Percentiles rank a stretch among this genome's conserved stretches.
Evolutionary conservation across 2,888 invertebrate genomes (phyloP).

Genomic region (Troides helena): DNA sequence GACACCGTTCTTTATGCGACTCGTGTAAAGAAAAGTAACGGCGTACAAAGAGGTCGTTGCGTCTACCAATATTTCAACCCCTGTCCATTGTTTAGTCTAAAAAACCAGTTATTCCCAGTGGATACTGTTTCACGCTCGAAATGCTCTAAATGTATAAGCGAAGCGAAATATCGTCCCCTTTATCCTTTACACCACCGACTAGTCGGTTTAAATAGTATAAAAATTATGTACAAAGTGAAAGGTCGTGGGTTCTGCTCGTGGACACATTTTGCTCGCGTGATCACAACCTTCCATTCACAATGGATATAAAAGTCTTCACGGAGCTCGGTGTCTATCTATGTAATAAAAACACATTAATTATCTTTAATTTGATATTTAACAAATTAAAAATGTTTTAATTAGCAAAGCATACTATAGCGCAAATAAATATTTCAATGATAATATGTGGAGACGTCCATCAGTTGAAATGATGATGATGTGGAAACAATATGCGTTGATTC

Average conservation of each 20-base stretch:
- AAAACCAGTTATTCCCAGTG: slow-evolving; percentile 40
- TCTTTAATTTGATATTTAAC: too few relatives aligned
- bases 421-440: too few relatives aligned
- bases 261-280: not conserved
- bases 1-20: not conserved
- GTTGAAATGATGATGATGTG: too few relatives aligned
- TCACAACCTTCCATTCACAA: too few relatives aligned
- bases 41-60: too few relatives aligned
- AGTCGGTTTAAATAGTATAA: slow-evolving; percentile 38
- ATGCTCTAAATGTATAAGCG: slow-evolving; percentile 42
- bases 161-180: slow-evolving; percentile 38
- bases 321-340: too few relatives aligned
- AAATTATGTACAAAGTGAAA: slow-evolving; percentile 35
- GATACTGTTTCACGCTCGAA: slow-evolving; percentile 34
- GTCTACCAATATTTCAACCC: slow-evolving; percentile 28
- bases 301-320: too few relatives aligned
- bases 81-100: slow-evolving; percentile 33
- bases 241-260: slow-evolving; percentile 2
- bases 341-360: too few relatives aligned
- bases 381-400: too few relatives aligned
- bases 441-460: too few relatives aligned
- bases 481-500: too few relatives aligned
- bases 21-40: not conserved
- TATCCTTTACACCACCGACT: slow-evolving; percentile 31
- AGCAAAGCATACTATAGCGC: too few relatives aligned